Percentiles rank a stretch among this genome's conserved stretches.
phyloP scores from a whole-genome alignment of 2,888 invertebrate species.

The Drosophila vallismaia region DNA sequence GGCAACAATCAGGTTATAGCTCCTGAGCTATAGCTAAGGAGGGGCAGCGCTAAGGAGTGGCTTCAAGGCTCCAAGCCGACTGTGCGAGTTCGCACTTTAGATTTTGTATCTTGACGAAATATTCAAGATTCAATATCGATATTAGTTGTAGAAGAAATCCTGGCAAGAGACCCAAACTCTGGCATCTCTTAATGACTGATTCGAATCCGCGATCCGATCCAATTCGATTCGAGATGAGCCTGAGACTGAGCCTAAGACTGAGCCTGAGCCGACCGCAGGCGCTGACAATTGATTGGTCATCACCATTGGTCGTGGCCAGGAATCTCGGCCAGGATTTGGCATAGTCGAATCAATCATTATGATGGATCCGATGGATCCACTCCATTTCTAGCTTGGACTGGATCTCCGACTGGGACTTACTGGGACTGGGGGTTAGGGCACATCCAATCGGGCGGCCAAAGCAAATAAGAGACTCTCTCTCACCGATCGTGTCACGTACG shows the following conservation, averaged over 20 bases:
- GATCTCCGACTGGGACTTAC: not conserved
- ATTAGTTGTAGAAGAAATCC: too few species aligned
- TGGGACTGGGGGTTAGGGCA: slow-evolving; percentile 26
- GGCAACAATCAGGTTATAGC: slow-evolving; percentile 22
- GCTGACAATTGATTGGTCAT: slow-evolving; percentile 82
- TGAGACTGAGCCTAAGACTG: too few species aligned
- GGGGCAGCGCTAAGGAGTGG: slow-evolving; percentile 6
- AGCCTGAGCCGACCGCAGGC: slow-evolving; percentile 49
- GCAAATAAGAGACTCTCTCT: slow-evolving; percentile 36
- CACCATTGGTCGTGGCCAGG: slow-evolving; percentile 74
- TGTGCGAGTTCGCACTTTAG: too few species aligned
- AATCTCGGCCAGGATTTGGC: slow-evolving; percentile 55
- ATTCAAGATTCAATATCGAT: too few species aligned
- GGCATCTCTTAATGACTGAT: not conserved
- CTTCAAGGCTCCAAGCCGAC: not conserved
- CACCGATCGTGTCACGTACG: slow-evolving; percentile 77
- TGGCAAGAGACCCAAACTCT: too few species aligned
- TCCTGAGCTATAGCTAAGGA: not conserved
- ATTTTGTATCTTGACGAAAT: too few species aligned
- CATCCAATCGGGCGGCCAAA: slow-evolving; percentile 42
- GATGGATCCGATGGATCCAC: slow-evolving; percentile 6
- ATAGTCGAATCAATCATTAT: slow-evolving; percentile 76
- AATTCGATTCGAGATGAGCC: not conserved
- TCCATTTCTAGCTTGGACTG: not conserved
- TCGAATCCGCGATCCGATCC: slow-evolving; percentile 2